A percentile compares a stretch with the other conserved stretches of the same genome.
phyloP scores from a whole-genome alignment of 1,140 invertebrate genomes.

The Lethrus apterus region DNA sequence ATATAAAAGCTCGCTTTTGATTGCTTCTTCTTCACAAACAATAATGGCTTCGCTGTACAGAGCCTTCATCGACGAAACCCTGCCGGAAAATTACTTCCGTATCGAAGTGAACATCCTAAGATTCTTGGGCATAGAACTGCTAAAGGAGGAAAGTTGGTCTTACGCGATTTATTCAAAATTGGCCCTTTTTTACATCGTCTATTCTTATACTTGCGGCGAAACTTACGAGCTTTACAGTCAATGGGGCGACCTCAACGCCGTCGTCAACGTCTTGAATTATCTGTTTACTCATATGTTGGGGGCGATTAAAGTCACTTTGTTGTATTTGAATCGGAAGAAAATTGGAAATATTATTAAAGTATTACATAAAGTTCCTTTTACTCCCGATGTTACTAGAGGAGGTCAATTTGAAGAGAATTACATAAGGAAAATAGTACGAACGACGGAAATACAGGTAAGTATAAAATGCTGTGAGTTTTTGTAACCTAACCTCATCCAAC shows the following conservation, averaged over 20 bases:
- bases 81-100: conserved; percentile 15
- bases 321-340: conserved; percentile 16
- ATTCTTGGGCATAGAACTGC: conserved; percentile 14
- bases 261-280: conserved; percentile 9
- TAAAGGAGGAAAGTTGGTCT: conserved; percentile 4
- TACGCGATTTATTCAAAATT: conserved; percentile 15
- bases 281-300: conserved; percentile 16
- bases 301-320: conserved; percentile 9
- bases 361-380: conserved; percentile 13
- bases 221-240: conserved; percentile 14
- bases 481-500: no score
- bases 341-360: conserved; percentile 16
- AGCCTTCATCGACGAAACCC: neutral
- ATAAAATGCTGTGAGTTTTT: no score
- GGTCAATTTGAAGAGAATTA: conserved; percentile 9
- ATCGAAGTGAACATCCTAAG: conserved; percentile 9
- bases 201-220: conserved; percentile 10
- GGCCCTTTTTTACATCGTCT: conserved; percentile 6
- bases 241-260: conserved; percentile 15
- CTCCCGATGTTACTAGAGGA: conserved; percentile 9
- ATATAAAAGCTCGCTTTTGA: no score
- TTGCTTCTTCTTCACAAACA: no score
- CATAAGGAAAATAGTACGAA: conserved; percentile 13
- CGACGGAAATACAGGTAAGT: conserved; percentile 12
- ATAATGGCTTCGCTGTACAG: no score